Percentiles rank a stretch among this genome's conserved stretches.
These are phyloP conservation scores for Aspidapion aeneum DNA, from an alignment of 2,888 invertebrate genomes.

Conservation along the genomic window DNA sequence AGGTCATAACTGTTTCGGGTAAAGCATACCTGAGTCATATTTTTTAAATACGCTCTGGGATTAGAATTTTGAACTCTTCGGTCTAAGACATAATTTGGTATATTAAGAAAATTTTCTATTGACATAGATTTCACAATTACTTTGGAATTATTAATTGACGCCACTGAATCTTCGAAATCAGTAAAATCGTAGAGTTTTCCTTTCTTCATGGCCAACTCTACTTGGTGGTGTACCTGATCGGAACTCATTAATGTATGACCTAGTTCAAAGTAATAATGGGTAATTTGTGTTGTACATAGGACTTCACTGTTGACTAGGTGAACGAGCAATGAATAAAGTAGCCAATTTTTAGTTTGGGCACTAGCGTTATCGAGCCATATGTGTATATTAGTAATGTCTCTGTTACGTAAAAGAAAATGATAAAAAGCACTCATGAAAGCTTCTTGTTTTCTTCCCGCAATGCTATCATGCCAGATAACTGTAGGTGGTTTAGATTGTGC, in stretches of 20 bases:
- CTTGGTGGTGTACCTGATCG: slow-evolving; percentile 5
- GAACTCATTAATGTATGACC: neutral
- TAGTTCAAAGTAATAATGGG: neutral
- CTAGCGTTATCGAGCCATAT: slow-evolving; percentile 4
- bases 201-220: slow-evolving; percentile 9
- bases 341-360: slow-evolving; percentile 7
- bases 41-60: slow-evolving; percentile 8
- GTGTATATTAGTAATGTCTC: slow-evolving; percentile 3
- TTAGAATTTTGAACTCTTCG: slow-evolving; percentile 7
- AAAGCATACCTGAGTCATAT: slow-evolving; percentile 7
- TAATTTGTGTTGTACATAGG: neutral
- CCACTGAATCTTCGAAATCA: slow-evolving; percentile 7
- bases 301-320: slow-evolving; percentile 2
- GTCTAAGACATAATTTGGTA: slow-evolving; percentile 5
- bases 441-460: too few relatives aligned
- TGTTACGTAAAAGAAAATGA: too few relatives aligned
- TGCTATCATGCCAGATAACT: slow-evolving; percentile 6
- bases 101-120: slow-evolving; percentile 3
- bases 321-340: neutral
- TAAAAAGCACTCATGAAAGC: too few relatives aligned
- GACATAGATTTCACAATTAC: slow-evolving; percentile 10
- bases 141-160: slow-evolving; percentile 7
- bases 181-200: slow-evolving; percentile 10
- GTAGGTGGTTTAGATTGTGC: neutral
- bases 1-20: neutral